phyloP scores from a whole-genome alignment of 2,113 vertebrate species.

The Scolopax mira region DNA sequence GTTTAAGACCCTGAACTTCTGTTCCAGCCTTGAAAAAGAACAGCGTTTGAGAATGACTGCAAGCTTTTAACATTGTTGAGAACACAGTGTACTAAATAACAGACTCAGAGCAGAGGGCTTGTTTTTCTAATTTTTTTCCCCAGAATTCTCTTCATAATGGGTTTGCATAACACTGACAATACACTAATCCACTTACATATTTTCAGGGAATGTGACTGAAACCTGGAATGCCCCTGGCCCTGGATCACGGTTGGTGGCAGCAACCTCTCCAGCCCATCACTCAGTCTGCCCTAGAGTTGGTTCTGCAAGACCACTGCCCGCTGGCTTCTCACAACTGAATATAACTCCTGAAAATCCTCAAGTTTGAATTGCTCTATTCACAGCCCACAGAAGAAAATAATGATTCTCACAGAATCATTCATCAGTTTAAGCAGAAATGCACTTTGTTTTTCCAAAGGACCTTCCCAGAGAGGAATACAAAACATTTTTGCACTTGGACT shows the following conservation, averaged over 20 bases:
- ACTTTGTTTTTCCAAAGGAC: neutral
- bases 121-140: neutral
- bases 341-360: neutral
- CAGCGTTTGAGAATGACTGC: neutral
- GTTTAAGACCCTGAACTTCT: neutral
- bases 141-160: neutral
- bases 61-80: neutral
- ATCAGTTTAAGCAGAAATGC: neutral
- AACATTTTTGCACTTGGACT: neutral
- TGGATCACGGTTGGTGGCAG: neutral
- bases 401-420: neutral
- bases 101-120: neutral
- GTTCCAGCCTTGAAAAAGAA: neutral
- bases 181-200: neutral
- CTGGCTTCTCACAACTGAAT: neutral
- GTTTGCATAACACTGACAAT: neutral
- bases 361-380: neutral
- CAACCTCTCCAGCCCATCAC: rapidly evolving
- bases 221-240: neutral
- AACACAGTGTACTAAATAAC: neutral
- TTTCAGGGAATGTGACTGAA: neutral
- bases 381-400: neutral
- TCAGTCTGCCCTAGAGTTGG: rapidly evolving
- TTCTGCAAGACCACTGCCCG: neutral
- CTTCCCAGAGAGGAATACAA: neutral